Evolutionary conservation across 2,113 vertebrate species (phyloP).

Genomic region (Ptychochromis oligacanthus): DNA sequence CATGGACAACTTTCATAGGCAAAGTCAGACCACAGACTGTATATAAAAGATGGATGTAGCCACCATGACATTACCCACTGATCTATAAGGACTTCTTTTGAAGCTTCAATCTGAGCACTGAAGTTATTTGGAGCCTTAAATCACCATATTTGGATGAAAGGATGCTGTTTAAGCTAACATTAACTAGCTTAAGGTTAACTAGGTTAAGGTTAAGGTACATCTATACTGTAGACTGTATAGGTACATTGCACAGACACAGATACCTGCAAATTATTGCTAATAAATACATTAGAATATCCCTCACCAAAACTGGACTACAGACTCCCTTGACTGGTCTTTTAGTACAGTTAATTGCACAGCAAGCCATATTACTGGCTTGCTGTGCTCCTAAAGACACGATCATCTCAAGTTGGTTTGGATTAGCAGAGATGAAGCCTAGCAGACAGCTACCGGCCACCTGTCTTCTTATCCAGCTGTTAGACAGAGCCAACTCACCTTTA

Average conservation of each 20-base stretch:
- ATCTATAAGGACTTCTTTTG: not conserved
- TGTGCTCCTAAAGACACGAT: not conserved
- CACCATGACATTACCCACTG: not conserved
- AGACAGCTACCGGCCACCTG: too few relatives aligned
- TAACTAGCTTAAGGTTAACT: too few relatives aligned
- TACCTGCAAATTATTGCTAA: not conserved
- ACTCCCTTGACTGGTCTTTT: not conserved
- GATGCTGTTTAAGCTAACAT: not conserved
- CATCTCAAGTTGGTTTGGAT: not conserved
- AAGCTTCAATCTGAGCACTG: not conserved
- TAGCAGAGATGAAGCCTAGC: too few relatives aligned
- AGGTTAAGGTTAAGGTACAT: too few relatives aligned
- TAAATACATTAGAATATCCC: not conserved
- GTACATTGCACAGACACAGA: not conserved
- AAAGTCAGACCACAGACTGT: not conserved
- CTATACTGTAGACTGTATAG: not conserved
- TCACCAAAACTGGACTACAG: not conserved
- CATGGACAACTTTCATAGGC: slow-evolving; percentile 13
- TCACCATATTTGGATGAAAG: not conserved
- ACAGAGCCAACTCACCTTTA: too few relatives aligned
- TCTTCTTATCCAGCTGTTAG: too few relatives aligned
- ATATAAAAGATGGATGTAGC: not conserved
- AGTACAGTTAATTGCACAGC: not conserved
- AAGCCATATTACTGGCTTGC: too few relatives aligned
- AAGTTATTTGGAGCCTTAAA: not conserved